Evolutionary conservation across 1,140 invertebrate species (phyloP), one percentile per base, ranked within the genome.

Genomic region (Chlorops oryzae): DNA sequence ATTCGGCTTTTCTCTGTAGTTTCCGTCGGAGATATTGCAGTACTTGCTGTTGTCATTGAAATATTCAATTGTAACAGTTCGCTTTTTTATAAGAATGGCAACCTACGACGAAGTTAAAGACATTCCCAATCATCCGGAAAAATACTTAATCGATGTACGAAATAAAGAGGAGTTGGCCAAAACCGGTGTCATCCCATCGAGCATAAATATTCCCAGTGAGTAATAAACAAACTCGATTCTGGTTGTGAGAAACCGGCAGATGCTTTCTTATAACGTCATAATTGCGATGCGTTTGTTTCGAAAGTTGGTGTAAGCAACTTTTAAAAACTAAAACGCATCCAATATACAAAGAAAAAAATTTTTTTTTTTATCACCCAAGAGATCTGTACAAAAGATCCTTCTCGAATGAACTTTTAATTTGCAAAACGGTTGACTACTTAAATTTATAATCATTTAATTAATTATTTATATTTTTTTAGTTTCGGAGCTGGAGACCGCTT

Each of bases 131-230:
- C 65, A 73, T 47, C 65, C 60, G 13, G 73, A 75, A 41, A 59
- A 72, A 46, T 70, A 76, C n/a, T 74, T 86, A 22, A 81, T 86
- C 54, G 84, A 86, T 70, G 83, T 86, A 0, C 76, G 84, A 43
- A 80, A 83, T 53, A 75, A 77, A 12, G 66, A 76, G 37, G 83
- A 86, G 68, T 69, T 86, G 4, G 56, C 77, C 39, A 74, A 78
- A 51, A 84, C 80, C 52, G 83, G 83, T 21, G 73, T 72, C 59
- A 78, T 86, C 51, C 83, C 84, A 39, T 76, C 78, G 18, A 84
- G 81, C 52, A 80, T 86, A 50, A 84, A 86, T 59, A 83, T 86
- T 61, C 83, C 83, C 62, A 78, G 84, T 86, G 77, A 70, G 59
- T 6, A 1, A 9, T 6, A 35, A 20, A 44, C 3, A 5, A n/a